These are phyloP conservation scores for Florisuga fusca DNA, from an alignment of 2,797 vertebrate species.

Conservation along the genomic window DNA sequence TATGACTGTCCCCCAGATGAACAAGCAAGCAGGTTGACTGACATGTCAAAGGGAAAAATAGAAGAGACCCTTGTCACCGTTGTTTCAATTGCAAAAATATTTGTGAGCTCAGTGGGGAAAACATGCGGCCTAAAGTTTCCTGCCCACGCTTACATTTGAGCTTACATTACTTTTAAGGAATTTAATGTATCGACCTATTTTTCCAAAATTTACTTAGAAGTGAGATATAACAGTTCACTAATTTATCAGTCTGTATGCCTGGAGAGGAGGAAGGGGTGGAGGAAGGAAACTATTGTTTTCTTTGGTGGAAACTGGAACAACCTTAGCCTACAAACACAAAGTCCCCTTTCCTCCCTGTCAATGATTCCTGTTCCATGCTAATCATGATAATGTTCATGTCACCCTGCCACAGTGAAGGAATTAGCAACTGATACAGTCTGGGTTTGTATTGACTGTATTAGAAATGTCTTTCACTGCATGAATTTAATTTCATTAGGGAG, in stretches of 20 bases:
- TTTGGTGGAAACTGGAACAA: background rate
- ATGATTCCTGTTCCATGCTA: background rate
- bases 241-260: background rate
- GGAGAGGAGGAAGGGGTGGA: background rate
- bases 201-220: background rate
- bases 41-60: background rate
- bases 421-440: background rate
- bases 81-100: background rate
- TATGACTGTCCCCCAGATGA: background rate
- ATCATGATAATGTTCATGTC: background rate
- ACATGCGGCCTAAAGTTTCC: background rate
- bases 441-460: background rate
- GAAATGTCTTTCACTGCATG: background rate
- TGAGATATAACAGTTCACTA: background rate
- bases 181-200: background rate
- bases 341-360: background rate
- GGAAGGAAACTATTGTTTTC: background rate
- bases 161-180: background rate
- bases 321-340: background rate
- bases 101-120: background rate
- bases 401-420: background rate
- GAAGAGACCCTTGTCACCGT: background rate
- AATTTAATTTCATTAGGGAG: conserved; percentile 28
- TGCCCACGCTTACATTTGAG: background rate
- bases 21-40: background rate